phyloP scores from a whole-genome alignment of 1,140 invertebrate species.

The Procambarus virginalis region DNA sequence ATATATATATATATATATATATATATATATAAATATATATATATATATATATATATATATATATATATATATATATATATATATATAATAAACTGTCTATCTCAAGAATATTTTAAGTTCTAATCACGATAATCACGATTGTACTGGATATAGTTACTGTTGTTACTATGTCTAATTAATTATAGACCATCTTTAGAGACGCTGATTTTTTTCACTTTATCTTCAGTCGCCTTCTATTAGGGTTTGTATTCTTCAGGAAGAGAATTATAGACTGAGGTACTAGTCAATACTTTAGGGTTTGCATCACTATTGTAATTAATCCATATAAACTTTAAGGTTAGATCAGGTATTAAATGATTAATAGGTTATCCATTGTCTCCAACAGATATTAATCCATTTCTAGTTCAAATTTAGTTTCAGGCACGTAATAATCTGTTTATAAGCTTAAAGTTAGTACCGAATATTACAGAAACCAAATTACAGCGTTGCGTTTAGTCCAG shows the following conservation, averaged over 20 bases:
- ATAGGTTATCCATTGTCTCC: conserved; percentile 17
- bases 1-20: neutral
- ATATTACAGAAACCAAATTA: neutral
- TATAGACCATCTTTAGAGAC: too few relatives aligned
- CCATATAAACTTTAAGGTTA: conserved; percentile 39
- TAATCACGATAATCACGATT: neutral
- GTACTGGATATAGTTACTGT: conserved; percentile 3
- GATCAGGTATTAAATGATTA: conserved; percentile 32
- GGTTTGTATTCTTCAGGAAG: conserved; percentile 15
- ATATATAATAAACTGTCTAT: too few relatives aligned
- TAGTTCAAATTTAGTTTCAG: conserved; percentile 41
- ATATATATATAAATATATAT: too few relatives aligned
- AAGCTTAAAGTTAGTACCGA: conserved; percentile 25
- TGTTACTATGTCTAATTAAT: neutral
- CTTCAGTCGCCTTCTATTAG: neutral
- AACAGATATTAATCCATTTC: conserved; percentile 38
- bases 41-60: too few relatives aligned
- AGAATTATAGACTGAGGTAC: neutral
- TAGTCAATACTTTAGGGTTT: conserved; percentile 27
- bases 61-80: too few relatives aligned
- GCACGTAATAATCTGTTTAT: conserved; percentile 29
- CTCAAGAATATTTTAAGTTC: conserved; percentile 24
- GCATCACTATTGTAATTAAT: conserved; percentile 41
- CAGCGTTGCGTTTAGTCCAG: neutral
- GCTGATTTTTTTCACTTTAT: neutral